Base-by-base conservation (phyloP, 2,797 vertebrate species). In the Centroberyx gerrardi region DNA sequence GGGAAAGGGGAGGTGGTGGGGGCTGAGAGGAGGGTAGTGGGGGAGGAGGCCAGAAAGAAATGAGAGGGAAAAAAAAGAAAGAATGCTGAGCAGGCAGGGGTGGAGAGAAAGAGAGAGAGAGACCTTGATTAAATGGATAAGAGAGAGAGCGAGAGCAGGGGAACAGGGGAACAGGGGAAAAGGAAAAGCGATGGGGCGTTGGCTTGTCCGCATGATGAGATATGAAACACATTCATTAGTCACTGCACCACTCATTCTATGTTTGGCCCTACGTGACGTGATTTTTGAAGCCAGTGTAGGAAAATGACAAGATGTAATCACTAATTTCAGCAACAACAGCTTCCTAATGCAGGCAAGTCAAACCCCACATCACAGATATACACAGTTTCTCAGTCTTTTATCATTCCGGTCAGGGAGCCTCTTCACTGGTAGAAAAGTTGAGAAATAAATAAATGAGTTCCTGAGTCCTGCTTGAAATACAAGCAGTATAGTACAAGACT, bases 41-140 rank as follows among this genome's bases (percentile, higher is more conserved):
- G 61, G 63, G 64, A 51, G 62, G 31, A 52, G 42, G 67, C 8
- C 15, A 27, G 29, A 13, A 15, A 27, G 10, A 27, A 33, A 61
- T 9, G 36, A 46, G 22, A 22, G 5, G 1, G 8, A 12, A 10
- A 22, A 15, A 17, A 62, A 28, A 75, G 40, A 13, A 27, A 56
- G 76, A 76, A 51, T 72, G 81, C 78, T 83, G 76, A 85, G 87
- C 68, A 78, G 55, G 74, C 83, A 82, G 62, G 58, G 67, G 6
- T 2, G 54, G 28, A 71, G 63, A 42, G 59, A 58, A 36, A 54
- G 4, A 3, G 31, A 46, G 18, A n/a, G 29, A 60, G 46, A 62
- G 62, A 52, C 51, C 4, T 86, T 75, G 78, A 89, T 82, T 77
- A 73, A 31, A 72, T 14, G 15, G 73, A 62, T 40, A 51, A 18